These are phyloP conservation scores for Muraenolepis orangiensis DNA, from an alignment of 2,797 vertebrate species.

Conservation along the genomic window DNA sequence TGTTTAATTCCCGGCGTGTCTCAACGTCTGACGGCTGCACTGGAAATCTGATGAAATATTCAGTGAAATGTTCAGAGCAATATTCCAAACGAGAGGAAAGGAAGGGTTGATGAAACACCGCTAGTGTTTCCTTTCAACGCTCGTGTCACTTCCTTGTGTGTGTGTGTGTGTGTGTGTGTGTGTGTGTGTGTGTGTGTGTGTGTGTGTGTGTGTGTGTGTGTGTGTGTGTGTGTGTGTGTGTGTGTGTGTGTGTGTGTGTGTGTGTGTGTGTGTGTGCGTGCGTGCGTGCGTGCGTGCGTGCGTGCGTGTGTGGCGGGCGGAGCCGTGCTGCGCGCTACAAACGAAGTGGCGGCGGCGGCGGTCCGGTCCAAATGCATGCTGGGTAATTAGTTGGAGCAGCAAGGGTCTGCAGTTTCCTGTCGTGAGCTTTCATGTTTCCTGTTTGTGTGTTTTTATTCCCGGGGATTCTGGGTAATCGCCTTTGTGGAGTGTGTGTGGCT, in stretches of 20 bases:
- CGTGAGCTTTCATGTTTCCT: not conserved
- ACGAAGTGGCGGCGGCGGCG: not conserved
- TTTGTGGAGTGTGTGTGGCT: not conserved
- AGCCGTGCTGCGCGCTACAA: not conserved
- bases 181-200: not conserved
- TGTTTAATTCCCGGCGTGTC: constrained; percentile 22
- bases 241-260: not conserved
- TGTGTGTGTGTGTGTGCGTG: not conserved
- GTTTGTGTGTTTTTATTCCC: not conserved
- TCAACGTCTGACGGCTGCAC: not conserved
- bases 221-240: not conserved
- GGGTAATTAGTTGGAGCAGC: not conserved
- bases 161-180: not conserved
- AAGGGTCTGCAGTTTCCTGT: not conserved
- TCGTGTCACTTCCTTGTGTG: no score
- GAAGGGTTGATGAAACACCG: no score
- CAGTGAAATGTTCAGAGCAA: constrained; percentile 17
- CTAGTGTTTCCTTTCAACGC: no score
- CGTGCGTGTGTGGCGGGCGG: not conserved
- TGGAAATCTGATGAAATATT: constrained; percentile 50
- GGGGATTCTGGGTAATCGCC: not conserved
- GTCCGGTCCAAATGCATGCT: not conserved
- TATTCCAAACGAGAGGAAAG: no score
- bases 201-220: not conserved
- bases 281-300: not conserved